Conservation (phyloP, 2,888 invertebrate genomes). For the Orchestes rusci region DNA sequence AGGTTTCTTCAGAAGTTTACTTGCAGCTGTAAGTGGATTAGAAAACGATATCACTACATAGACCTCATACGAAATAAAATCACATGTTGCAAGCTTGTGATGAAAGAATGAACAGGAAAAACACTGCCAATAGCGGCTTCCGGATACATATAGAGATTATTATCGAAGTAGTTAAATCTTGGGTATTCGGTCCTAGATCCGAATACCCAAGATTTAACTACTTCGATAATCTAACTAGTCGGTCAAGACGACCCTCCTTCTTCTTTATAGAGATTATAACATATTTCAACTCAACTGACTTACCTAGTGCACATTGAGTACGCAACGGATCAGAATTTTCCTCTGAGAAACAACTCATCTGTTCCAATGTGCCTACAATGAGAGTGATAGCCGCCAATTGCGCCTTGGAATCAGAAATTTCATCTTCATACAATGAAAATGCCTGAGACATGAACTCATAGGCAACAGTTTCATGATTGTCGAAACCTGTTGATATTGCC, state of each 20-base stretch:
- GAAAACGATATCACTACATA: neutral
- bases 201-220: too few relatives aligned
- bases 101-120: too few relatives aligned
- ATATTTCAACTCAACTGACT: too few relatives aligned
- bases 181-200: too few relatives aligned
- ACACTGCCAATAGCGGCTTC: neutral
- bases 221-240: too few relatives aligned
- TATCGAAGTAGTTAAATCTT: too few relatives aligned
- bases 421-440: conserved; percentile 96
- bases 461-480: conserved; percentile 93
- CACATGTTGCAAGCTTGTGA: too few relatives aligned
- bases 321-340: conserved; percentile 96
- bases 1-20: conserved; percentile 57
- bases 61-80: too few relatives aligned
- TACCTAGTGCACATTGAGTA: conserved; percentile 89
- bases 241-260: too few relatives aligned
- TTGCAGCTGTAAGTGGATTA: conserved; percentile 14
- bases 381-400: conserved; percentile 93
- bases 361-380: conserved; percentile 92
- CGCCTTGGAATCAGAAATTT: conserved; percentile 94
- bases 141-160: too few relatives aligned
- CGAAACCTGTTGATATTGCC: conserved; percentile 64
- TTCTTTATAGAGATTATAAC: too few relatives aligned
- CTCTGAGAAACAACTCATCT: conserved; percentile 88
- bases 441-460: conserved; percentile 97